These are phyloP conservation scores for Poecilobothrus nobilitatus DNA, from an alignment of 2,888 invertebrate genomes.

Conservation along the genomic window DNA sequence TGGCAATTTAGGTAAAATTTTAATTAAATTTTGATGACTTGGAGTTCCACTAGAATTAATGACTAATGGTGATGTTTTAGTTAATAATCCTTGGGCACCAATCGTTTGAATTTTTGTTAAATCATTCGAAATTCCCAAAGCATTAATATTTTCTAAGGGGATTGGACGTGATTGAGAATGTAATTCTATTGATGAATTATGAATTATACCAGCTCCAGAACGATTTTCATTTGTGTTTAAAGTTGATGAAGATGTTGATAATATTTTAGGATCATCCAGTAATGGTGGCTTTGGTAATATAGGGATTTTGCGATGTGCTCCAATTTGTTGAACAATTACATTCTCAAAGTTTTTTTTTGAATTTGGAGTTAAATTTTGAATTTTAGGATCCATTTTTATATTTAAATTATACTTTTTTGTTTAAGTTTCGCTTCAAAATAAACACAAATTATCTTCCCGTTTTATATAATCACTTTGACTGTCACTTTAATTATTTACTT, in stretches of 20 bases:
- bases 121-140: neutral
- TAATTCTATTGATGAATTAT: neutral
- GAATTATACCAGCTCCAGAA: neutral
- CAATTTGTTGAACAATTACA: constrained; percentile 1
- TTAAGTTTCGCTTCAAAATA: neutral
- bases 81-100: neutral
- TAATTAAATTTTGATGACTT: neutral
- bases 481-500: neutral
- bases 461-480: neutral
- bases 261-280: neutral
- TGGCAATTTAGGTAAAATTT: constrained; percentile 1
- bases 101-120: neutral
- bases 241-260: neutral
- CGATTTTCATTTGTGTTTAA: neutral
- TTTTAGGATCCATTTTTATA: neutral
- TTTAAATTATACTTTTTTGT: neutral
- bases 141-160: neutral
- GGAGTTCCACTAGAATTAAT: neutral
- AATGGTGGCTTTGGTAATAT: constrained; percentile 1
- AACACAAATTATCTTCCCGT: neutral
- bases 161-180: neutral
- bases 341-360: neutral
- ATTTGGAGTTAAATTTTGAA: neutral
- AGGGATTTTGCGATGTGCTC: neutral
- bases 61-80: neutral